Evolutionary conservation across 2,113 vertebrate species (phyloP), one percentile per base, ranked within the genome.

Genomic region (Syrmaticus mikado): DNA sequence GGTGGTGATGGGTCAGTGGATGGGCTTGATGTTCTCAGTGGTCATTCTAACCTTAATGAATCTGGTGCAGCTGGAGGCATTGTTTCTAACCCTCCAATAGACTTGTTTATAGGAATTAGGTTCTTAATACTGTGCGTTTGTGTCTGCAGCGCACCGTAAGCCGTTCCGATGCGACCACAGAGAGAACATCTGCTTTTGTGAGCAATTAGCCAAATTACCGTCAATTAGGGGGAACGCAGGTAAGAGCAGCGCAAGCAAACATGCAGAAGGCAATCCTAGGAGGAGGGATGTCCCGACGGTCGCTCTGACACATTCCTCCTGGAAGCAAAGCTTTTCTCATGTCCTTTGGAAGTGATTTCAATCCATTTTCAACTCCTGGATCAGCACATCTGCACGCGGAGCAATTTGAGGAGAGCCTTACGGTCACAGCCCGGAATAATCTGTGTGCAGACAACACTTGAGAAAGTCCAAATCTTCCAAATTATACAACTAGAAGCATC

Each of bases 101-200:
- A 82, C 87, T 94, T 87, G 82, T 92, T 85, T 76, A 62, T 53
- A 73, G 71, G 89, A 94, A 94, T 96, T 87, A 79, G 88, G 11
- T 38, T 86, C 80, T 71, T 62, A 89, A 76, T 68, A 65, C 85
- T 0, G 1, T 11, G 38, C 46, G 38, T 38, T 91, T 4, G 0
- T 38, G 80, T 38, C 24, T 7, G 12, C 18, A 79, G 87, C 1
- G 40, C 27, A 3, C 66, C 4, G 0, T 48, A 57, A 84, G 58
- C 70, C 0, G 3, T 48, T 74, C 65, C 2, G 8, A 81, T n/a
- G 77, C 0, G 8, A 78, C 74, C 89, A 50, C 40, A 25, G 89
- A 82, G 71, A 87, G 81, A 89, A 93, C 84, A 85, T 79, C 78
- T 93, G 92, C 86, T 89, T 90, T 82, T 58, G 64, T 65, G 89